These are phyloP conservation scores for Phasia obesa DNA, from an alignment of 2,888 invertebrate species.

Conservation along the genomic window DNA sequence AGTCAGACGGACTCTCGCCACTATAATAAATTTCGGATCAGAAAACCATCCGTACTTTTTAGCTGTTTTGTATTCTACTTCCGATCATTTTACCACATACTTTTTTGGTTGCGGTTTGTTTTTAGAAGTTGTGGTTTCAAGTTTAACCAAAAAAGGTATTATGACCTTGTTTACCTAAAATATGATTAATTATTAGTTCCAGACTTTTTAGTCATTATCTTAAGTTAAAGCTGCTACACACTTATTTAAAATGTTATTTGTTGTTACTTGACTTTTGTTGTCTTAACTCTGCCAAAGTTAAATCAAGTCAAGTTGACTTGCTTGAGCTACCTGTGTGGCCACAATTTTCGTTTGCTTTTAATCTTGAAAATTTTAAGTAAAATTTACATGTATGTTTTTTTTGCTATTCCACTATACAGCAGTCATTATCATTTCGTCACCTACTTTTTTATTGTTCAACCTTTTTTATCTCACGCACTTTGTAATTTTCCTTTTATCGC, in stretches of 20 bases:
- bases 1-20: too few species aligned
- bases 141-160: conserved; percentile 42
- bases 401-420: conserved; percentile 22
- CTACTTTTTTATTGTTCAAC: conserved; percentile 31
- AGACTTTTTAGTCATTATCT: conserved; percentile 16
- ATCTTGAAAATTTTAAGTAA: neutral
- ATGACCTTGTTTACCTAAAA: conserved; percentile 51
- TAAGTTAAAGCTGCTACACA: conserved; percentile 1
- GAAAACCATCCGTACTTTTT: too few species aligned
- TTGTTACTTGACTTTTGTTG: neutral
- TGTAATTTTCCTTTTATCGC: conserved; percentile 62
- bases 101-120: neutral
- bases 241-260: too few species aligned
- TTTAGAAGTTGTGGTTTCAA: conserved; percentile 7
- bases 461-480: conserved; percentile 66
- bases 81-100: too few species aligned
- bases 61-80: too few species aligned
- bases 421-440: conserved; percentile 34
- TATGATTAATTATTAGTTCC: conserved; percentile 37
- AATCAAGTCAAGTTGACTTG: conserved; percentile 28
- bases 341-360: conserved; percentile 28
- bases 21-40: too few species aligned
- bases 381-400: conserved; percentile 28
- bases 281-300: conserved; percentile 20
- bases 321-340: conserved; percentile 60